Base-by-base conservation (phyloP, 2,888 invertebrate genomes). In the Harpalus rubripes region DNA sequence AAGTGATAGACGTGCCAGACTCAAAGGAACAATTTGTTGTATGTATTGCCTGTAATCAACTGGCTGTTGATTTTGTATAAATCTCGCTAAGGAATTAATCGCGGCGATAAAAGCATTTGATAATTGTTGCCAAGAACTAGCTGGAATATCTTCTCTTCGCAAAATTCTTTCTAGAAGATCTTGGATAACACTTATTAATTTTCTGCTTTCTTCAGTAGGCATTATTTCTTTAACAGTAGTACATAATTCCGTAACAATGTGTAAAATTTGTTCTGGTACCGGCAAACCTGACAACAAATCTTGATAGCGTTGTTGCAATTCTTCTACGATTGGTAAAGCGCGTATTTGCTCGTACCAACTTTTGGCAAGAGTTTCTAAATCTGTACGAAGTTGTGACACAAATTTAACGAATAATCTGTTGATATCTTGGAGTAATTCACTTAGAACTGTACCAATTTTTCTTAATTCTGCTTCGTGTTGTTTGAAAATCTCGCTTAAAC, bases 391-490 rank as follows among this genome's bases (percentile, higher is more conserved):
- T 52, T 92, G 91, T 59, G 91, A 91, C 7, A 91, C 87, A 0
- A 89, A 84, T 84, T 92, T 92, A 18, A 90, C 88, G 0, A 92
- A 39, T 26, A 91, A 88, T 85, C 91, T 91, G 0, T 89, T 91
- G n/a, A 92, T 87, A 86, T 80, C 93, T 88, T 92, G 92, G 87
- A 92, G 91, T 86, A 93, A 91, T 85, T 93, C 93, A 12, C 92
- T 91, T 52, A 94, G 87, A 0, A 92, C 90, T 81, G 92, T 92
- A 65, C 93, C 91, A 3, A 95, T 88, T 87, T 94, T 94, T 86
- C 95, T 93, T 0, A 95, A 90, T 87, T 95, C 95, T 12, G 93
- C 93, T 90, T 95, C 94, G 89, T 95, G 94, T 84, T 93, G 93
- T 87, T 95, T 94, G 82, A 94, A 90, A 89, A 95, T 91, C 87